Evolutionary conservation across 2,113 vertebrate species (phyloP), one percentile per base, ranked within the genome.

Genomic region (Leptobrachium ailaonicum): DNA sequence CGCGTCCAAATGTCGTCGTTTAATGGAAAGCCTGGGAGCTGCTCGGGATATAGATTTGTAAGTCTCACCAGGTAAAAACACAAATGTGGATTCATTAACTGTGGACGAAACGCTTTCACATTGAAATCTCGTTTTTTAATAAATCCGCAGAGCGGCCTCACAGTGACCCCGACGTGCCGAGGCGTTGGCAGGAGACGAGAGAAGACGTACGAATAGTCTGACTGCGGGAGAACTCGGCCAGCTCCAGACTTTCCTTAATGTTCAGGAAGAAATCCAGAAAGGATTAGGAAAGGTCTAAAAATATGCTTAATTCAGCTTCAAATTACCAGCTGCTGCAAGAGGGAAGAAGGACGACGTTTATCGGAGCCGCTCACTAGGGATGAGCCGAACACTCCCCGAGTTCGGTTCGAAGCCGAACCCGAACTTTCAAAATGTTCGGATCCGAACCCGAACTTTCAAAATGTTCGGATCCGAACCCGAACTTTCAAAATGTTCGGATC

Each of bases 71-170:
- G 79, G 73, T 43, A 82, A 79, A 53, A 71, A 70, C 67, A 54
- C 56, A 47, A 71, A 63, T 62, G 53, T 78, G 68, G 76, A 78
- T 78, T 78, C 76, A 78, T 78, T 71, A 71, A 78, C 67, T 78
- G 76, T 63, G 76, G 41, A 1, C 85, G 80, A 85, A 86, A 84
- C 83, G 83, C 85, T 87, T 84, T 83, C 85, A 82, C 80, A 81
- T 58, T 84, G 85, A 85, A 87, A 85, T 71, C 66, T 75, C 56
- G 82, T 85, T 84, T 84, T 85, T 79, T 84, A 82, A 77, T 79
- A 84, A 84, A 86, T 88, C 87, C 72, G 81, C 83, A 71, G 76
- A 70, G 82, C 87, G 88, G 87, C 83, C 88, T 83, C 68, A 20
- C 76, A 73, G 0, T 88, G 89, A 91, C 88, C 87, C 71, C 42